These are phyloP conservation scores for Melanargia galathea DNA, from an alignment of 2,888 invertebrate species.

Conservation along the genomic window DNA sequence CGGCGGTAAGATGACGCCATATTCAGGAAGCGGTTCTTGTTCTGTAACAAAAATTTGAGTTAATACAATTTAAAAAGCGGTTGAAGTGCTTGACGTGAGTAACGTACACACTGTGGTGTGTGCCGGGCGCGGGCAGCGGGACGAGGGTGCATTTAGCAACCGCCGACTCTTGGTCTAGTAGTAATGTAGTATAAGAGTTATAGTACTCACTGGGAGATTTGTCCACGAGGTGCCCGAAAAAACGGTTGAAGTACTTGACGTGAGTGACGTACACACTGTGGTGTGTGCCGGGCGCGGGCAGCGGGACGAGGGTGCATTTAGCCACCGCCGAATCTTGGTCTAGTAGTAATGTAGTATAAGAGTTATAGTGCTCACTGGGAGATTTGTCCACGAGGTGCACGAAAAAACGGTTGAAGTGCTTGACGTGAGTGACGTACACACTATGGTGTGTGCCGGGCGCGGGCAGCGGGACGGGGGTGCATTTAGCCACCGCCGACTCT, in stretches of 20 bases:
- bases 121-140: too few relatives aligned
- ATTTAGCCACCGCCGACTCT: neutral
- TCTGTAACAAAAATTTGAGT: slow-evolving; percentile 40
- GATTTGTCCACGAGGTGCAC: slow-evolving; percentile 55
- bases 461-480: slow-evolving; percentile 47
- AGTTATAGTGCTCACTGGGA: slow-evolving; percentile 26
- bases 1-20: slow-evolving; percentile 64
- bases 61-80: neutral
- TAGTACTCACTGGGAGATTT: slow-evolving; percentile 30
- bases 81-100: too few relatives aligned
- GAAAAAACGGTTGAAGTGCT: slow-evolving; percentile 65
- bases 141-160: too few relatives aligned
- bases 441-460: slow-evolving; percentile 57
- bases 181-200: neutral
- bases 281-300: slow-evolving; percentile 56
- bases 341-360: neutral
- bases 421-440: slow-evolving; percentile 60
- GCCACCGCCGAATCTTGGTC: neutral
- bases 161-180: too few relatives aligned
- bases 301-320: neutral
- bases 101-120: too few relatives aligned
- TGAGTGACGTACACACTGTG: slow-evolving; percentile 56
- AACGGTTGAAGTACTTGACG: slow-evolving; percentile 64
- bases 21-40: slow-evolving; percentile 46
- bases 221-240: slow-evolving; percentile 62